These are phyloP conservation scores for Sarcophaga bullata DNA, from an alignment of 1,140 invertebrate genomes.

Conservation along the genomic window DNA sequence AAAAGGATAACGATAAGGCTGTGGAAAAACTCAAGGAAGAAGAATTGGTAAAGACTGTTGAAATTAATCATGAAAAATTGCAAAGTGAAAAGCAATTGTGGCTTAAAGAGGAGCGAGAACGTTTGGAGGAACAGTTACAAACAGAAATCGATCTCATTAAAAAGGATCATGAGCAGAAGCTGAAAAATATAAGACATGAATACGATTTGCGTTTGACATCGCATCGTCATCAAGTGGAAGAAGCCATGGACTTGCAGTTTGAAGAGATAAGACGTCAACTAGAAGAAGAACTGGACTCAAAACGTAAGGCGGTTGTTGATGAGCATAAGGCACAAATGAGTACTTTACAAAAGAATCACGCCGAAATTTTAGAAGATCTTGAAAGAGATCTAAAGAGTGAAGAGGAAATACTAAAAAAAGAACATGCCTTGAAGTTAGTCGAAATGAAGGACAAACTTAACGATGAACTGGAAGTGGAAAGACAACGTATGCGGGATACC, in stretches of 20 bases:
- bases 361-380: conserved; percentile 68
- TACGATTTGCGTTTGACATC: conserved; percentile 69
- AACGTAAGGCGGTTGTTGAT: conserved; percentile 65
- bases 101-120: conserved; percentile 53
- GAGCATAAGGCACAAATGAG: conserved; percentile 68
- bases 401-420: conserved; percentile 71
- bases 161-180: conserved; percentile 65
- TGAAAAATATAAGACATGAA: conserved; percentile 67
- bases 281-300: conserved; percentile 66
- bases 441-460: conserved; percentile 72
- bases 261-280: conserved; percentile 54
- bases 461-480: conserved; percentile 70
- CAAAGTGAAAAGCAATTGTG: conserved; percentile 42
- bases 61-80: conserved; percentile 13
- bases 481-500: conserved; percentile 63
- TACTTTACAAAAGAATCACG: conserved; percentile 68
- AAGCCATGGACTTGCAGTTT: conserved; percentile 65
- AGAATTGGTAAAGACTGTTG: not conserved
- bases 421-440: conserved; percentile 73
- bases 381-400: conserved; percentile 72
- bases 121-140: conserved; percentile 54
- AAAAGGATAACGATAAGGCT: conserved; percentile 10
- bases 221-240: conserved; percentile 68
- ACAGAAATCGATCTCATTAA: conserved; percentile 58
- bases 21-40: not conserved